These are phyloP conservation scores for Agonopterix subpropinquella DNA, from an alignment of 2,888 invertebrate species.

Conservation along the genomic window DNA sequence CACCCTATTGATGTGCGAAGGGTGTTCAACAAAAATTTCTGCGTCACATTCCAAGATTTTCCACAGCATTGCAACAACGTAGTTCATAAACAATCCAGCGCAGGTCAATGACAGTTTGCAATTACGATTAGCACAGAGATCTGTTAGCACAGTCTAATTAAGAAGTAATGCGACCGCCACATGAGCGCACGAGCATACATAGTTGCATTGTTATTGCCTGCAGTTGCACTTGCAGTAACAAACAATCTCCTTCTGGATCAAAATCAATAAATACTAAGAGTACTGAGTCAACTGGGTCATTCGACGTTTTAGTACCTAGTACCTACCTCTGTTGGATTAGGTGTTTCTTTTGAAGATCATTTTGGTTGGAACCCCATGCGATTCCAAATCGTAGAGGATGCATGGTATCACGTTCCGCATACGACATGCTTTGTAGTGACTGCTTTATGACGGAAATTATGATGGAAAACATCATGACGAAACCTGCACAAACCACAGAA, in stretches of 20 bases:
- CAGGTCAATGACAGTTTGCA: constrained; percentile 59
- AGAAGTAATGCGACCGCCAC: constrained; percentile 1
- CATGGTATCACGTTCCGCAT: too few species aligned
- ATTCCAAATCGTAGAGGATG: too few species aligned
- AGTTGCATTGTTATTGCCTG: constrained; percentile 8
- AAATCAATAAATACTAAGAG: constrained; percentile 27
- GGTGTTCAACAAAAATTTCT: too few species aligned
- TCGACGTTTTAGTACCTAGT: constrained; percentile 16
- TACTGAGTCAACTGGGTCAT: constrained; percentile 8
- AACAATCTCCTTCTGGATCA: constrained; percentile 32
- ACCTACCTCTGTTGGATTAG: background rate
- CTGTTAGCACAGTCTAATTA: background rate
- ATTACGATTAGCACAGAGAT: constrained; percentile 24
- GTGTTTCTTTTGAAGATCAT: too few species aligned
- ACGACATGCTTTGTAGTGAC: too few species aligned
- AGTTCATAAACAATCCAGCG: background rate
- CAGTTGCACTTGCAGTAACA: constrained; percentile 4
- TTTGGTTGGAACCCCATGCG: too few species aligned
- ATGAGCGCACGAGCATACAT: constrained; percentile 2
- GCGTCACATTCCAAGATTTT: too few species aligned
- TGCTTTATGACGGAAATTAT: too few species aligned
- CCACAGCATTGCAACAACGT: too few species aligned
- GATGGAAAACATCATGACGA: too few species aligned
- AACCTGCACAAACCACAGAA: too few species aligned
- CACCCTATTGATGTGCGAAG: too few species aligned